These are phyloP conservation scores for Dichetophora obliterata DNA, from an alignment of 2,888 invertebrate genomes.

Conservation along the genomic window DNA sequence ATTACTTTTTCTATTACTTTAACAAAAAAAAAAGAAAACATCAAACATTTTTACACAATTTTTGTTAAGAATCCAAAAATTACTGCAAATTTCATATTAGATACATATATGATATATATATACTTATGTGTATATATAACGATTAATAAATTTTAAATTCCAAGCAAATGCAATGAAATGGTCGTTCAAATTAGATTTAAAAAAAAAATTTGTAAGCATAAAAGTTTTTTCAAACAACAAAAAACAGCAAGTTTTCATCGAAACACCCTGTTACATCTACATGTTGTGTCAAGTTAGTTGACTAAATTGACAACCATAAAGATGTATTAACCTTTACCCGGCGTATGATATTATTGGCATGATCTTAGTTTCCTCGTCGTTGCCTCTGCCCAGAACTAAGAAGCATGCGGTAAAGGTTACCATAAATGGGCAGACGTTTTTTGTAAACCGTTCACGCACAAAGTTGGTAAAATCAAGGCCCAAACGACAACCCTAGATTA, in stretches of 20 bases:
- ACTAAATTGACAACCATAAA: constrained; percentile 31
- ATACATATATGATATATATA: not conserved
- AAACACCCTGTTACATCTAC: constrained; percentile 31
- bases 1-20: constrained; percentile 35
- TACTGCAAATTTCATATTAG: constrained; percentile 31
- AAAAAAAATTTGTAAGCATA: not conserved
- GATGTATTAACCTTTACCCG: constrained; percentile 56
- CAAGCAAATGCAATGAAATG: constrained; percentile 51
- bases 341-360: constrained; percentile 52
- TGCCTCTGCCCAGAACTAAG: constrained; percentile 69
- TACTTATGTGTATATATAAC: not conserved
- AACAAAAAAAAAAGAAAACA: constrained; percentile 21
- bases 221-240: constrained; percentile 28
- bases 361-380: constrained; percentile 68
- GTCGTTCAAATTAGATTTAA: constrained; percentile 42
- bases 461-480: constrained; percentile 67
- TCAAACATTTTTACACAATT: constrained; percentile 14
- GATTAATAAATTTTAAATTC: constrained; percentile 34
- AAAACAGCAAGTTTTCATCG: constrained; percentile 31
- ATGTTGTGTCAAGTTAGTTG: constrained; percentile 27
- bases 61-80: constrained; percentile 37
- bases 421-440: constrained; percentile 69
- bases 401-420: constrained; percentile 62
- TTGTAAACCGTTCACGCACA: constrained; percentile 70
- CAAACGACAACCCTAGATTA: constrained; percentile 54